Conservation (phyloP, 2,888 invertebrate species). For the Drosophila neonasuta region DNA sequence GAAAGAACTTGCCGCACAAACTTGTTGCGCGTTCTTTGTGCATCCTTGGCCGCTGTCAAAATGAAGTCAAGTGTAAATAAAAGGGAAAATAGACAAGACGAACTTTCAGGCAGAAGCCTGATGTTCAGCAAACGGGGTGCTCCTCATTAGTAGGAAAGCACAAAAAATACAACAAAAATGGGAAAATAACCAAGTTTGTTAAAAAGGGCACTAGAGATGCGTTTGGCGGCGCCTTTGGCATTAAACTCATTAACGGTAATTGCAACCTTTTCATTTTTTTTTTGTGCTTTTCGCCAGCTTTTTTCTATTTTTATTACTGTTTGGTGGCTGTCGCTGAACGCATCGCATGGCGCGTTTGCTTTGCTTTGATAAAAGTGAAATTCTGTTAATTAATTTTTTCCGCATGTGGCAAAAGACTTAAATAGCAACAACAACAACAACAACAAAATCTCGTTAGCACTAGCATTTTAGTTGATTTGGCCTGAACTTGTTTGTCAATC, state of each 20-base stretch:
- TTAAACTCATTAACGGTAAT: constrained; percentile 79
- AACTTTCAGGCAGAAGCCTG: not conserved
- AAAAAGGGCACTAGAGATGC: constrained; percentile 40
- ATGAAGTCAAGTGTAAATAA: constrained; percentile 69
- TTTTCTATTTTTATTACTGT: constrained; percentile 12
- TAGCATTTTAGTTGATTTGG: constrained; percentile 51
- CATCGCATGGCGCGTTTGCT: constrained; percentile 19
- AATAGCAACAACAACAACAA: constrained; percentile 8
- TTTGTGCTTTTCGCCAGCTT: not conserved
- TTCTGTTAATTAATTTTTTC: constrained; percentile 79
- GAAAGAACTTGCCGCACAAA: constrained; percentile 31
- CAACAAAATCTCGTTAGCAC: constrained; percentile 55
- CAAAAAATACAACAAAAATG: constrained; percentile 17
- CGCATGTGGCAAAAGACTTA: constrained; percentile 41
- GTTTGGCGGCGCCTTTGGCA: constrained; percentile 69
- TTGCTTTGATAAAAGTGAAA: constrained; percentile 58
- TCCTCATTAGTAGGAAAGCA: constrained; percentile 56
- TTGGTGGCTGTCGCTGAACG: constrained; percentile 9
- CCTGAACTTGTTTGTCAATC: constrained; percentile 71
- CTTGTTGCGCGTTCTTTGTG: constrained; percentile 64
- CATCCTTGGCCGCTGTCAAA: constrained; percentile 38
- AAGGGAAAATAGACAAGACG: constrained; percentile 57
- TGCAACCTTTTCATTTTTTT: constrained; percentile 69
- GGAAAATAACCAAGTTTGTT: constrained; percentile 23
- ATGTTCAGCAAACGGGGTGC: constrained; percentile 51